Conservation (phyloP, 64 coral and sea anemone genomes). For the Pachyseris speciosa region DNA sequence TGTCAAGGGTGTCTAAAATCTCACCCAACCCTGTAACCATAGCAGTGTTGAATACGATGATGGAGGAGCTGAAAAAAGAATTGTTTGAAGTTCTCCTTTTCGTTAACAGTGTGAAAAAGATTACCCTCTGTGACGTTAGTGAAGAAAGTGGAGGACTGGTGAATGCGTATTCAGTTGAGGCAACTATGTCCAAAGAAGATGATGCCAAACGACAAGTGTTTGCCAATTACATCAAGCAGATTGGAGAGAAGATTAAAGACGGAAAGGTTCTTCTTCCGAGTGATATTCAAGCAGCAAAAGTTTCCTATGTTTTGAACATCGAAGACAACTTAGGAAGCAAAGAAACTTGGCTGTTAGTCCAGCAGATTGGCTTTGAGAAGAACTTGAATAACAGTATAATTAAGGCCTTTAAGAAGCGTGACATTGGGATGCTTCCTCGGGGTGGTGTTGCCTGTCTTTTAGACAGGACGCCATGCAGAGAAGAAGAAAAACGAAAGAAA, state of each 20-base stretch:
- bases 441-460: slow-evolving; percentile 66
- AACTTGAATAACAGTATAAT: slow-evolving; percentile 6
- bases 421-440: slow-evolving; percentile 79
- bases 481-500: neutral
- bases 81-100: slow-evolving; percentile 65
- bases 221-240: slow-evolving; percentile 16
- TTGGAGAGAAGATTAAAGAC: slow-evolving; percentile 1
- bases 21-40: neutral
- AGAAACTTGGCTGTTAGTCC: slow-evolving; percentile 73
- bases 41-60: slow-evolving; percentile 7
- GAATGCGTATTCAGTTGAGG: slow-evolving; percentile 10
- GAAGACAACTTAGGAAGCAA: slow-evolving; percentile 5
- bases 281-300: slow-evolving; percentile 1
- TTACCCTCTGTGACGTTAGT: slow-evolving; percentile 51
- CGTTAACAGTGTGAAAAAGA: slow-evolving; percentile 68
- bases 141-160: neutral
- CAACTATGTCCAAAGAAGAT: slow-evolving; percentile 39
- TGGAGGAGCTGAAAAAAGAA: slow-evolving; percentile 55
- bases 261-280: neutral
- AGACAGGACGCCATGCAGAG: neutral
- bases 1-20: slow-evolving; percentile 34
- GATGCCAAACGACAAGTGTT: slow-evolving; percentile 44
- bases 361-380: slow-evolving; percentile 74
- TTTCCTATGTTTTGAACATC: slow-evolving; percentile 69
- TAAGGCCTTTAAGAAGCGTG: slow-evolving; percentile 29